Conservation (phyloP, 2,113 vertebrate species). For the Tiliqua scincoides region DNA sequence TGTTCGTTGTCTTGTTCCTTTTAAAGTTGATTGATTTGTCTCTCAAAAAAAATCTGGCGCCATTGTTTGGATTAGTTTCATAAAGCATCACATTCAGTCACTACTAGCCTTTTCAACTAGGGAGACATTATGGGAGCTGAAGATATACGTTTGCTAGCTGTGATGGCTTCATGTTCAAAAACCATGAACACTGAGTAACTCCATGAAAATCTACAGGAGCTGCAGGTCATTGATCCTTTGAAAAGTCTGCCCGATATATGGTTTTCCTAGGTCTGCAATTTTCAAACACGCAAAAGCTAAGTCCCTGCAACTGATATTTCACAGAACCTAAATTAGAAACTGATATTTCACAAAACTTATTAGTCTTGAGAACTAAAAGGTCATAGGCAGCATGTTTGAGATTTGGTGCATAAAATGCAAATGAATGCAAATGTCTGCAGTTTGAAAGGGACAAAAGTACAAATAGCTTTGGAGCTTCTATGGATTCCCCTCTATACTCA, state of each 20-base stretch:
- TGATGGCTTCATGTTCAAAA: background rate
- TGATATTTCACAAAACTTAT: background rate
- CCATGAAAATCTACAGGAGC: background rate
- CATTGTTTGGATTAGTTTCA: background rate
- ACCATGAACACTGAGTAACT: slow-evolving; percentile 3
- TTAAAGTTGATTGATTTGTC: background rate
- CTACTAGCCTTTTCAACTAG: background rate
- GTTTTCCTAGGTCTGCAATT: background rate
- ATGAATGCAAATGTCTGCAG: background rate
- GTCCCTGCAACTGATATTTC: background rate
- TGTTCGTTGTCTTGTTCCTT: background rate
- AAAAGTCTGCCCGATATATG: background rate
- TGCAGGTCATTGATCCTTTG: background rate
- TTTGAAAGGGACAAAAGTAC: background rate
- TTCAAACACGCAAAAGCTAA: background rate
- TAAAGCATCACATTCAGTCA: background rate
- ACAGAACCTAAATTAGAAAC: background rate
- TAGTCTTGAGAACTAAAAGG: background rate
- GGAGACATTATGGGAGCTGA: background rate
- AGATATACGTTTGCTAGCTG: background rate
- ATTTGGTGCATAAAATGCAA: background rate
- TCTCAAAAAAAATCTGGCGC: background rate
- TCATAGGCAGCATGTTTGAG: slow-evolving; percentile 8
- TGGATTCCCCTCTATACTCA: background rate
- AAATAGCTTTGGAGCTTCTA: background rate